These are phyloP conservation scores for Cirrhinus molitorella DNA, from an alignment of 2,797 vertebrate species.

Conservation along the genomic window DNA sequence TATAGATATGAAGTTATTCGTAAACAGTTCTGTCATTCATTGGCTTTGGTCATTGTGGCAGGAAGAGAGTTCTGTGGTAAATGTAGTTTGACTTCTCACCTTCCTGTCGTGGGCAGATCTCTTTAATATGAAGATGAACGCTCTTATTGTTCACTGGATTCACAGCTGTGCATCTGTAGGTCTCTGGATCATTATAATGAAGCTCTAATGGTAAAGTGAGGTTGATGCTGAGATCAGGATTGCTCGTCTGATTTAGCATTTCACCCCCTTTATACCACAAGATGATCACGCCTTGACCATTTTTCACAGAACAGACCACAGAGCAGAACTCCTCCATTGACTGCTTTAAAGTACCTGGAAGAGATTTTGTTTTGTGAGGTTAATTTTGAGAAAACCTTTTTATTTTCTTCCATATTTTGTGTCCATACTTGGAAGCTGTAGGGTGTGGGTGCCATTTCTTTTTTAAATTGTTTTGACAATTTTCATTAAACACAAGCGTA, in stretches of 20 bases:
- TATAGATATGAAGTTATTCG: too few relatives aligned
- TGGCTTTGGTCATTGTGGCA: neutral
- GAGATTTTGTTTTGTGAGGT: neutral
- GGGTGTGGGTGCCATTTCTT: too few relatives aligned
- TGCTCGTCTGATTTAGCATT: neutral
- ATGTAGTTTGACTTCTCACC: neutral
- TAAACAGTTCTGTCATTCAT: too few relatives aligned
- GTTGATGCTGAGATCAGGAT: too few relatives aligned
- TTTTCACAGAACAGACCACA: too few relatives aligned
- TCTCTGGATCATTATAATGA: neutral
- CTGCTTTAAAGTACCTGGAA: neutral
- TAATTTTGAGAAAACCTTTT: too few relatives aligned
- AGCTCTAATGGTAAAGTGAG: neutral
- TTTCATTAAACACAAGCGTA: too few relatives aligned
- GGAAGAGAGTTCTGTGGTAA: neutral
- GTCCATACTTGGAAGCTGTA: too few relatives aligned
- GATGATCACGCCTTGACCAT: neutral
- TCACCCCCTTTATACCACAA: neutral
- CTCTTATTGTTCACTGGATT: neutral
- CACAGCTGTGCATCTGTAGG: neutral
- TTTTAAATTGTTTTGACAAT: too few relatives aligned
- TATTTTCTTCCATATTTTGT: too few relatives aligned
- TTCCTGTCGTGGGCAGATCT: neutral
- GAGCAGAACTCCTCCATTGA: too few relatives aligned
- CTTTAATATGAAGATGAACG: neutral